These are phyloP conservation scores for Plectropomus leopardus DNA, from an alignment of 2,113 vertebrate species.

Conservation along the genomic window DNA sequence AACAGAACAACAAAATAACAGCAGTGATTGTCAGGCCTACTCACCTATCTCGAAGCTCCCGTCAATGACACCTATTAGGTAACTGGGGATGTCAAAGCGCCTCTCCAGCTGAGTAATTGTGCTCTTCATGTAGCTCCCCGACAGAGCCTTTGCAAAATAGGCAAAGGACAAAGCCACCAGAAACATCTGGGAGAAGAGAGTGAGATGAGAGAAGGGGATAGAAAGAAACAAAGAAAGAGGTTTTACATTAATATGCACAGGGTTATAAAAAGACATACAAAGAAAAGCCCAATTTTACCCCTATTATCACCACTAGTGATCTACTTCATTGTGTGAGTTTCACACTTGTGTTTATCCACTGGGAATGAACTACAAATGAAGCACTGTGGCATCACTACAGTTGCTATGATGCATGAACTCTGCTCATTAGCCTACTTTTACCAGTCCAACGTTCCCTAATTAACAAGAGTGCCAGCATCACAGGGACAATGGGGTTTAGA, in stretches of 20 bases:
- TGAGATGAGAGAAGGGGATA: constrained; percentile 45
- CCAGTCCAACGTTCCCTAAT: constrained; percentile 16
- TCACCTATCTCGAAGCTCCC: constrained; percentile 97
- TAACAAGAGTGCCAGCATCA: constrained; percentile 10
- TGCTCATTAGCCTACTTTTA: constrained; percentile 34
- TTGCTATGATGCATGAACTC: constrained; percentile 5
- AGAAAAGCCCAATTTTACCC: background rate
- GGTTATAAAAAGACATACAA: background rate
- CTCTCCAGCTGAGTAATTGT: constrained; percentile 96
- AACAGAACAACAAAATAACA: constrained; percentile 59
- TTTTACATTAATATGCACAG: constrained; percentile 18
- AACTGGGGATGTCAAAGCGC: constrained; percentile 94
- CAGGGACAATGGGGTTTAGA: background rate
- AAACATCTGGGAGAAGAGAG: constrained; percentile 87
- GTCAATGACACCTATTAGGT: constrained; percentile 93
- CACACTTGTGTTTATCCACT: background rate
- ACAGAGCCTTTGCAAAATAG: constrained; percentile 94
- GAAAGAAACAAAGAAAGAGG: constrained; percentile 21
- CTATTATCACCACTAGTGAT: background rate
- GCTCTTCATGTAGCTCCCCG: constrained; percentile 96
- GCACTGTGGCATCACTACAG: background rate
- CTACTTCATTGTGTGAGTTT: constrained; percentile 13
- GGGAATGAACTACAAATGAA: background rate
- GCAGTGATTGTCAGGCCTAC: constrained; percentile 71
- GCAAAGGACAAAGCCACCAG: constrained; percentile 92